phyloP scores from a whole-genome alignment of 2,113 vertebrate species.

The Piprites chloris region DNA sequence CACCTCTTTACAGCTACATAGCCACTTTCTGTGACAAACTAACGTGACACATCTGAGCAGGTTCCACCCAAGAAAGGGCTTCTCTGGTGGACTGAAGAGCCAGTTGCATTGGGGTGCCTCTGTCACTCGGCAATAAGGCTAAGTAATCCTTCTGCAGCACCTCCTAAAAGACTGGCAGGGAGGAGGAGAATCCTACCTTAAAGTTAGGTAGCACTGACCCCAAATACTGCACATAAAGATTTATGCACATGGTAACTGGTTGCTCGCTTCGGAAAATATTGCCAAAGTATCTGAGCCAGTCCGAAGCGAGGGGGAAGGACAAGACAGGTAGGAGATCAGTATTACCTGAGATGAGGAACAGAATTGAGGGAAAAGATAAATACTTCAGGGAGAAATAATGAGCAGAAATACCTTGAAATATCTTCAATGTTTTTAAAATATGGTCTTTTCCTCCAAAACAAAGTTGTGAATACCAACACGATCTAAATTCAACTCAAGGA shows the following conservation, averaged over 20 bases:
- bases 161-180: background rate
- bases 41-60: background rate
- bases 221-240: background rate
- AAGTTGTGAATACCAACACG: background rate
- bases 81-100: background rate
- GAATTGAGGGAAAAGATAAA: background rate
- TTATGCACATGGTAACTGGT: background rate
- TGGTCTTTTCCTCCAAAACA: background rate
- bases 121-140: background rate
- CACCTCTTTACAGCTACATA: background rate
- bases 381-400: background rate
- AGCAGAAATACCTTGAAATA: background rate
- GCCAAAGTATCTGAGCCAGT: background rate
- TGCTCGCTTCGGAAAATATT: background rate
- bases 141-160: background rate
- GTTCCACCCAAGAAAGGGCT: background rate
- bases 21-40: background rate
- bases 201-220: background rate
- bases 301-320: background rate
- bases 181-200: background rate
- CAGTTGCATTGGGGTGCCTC: background rate
- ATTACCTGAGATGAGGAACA: background rate
- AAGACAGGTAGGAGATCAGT: background rate
- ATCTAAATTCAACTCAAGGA: background rate
- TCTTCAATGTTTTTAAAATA: background rate